Evolutionary conservation across 1,140 invertebrate genomes (phyloP).

Genomic region (Drosophila sturtevanti): DNA sequence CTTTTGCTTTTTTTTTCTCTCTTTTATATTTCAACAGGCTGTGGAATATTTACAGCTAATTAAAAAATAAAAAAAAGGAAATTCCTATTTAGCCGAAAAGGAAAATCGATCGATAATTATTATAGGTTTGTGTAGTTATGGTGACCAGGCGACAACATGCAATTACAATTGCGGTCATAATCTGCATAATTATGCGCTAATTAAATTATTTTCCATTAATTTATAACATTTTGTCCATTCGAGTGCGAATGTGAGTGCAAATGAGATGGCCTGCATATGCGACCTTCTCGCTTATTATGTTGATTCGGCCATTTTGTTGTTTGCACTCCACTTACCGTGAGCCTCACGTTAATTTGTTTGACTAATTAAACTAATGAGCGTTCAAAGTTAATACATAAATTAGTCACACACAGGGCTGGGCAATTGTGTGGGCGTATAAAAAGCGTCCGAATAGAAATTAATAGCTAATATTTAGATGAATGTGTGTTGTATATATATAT

Average conservation of each 20-base stretch:
- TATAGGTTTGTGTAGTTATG: constrained; percentile 38
- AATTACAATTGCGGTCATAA: constrained; percentile 73
- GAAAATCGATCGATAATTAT: constrained; percentile 53
- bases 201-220: constrained; percentile 79
- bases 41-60: constrained; percentile 71
- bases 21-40: constrained; percentile 52
- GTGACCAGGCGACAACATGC: constrained; percentile 66
- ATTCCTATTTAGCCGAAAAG: constrained; percentile 4
- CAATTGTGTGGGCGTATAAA: too few species aligned
- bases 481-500: background rate
- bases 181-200: constrained; percentile 79
- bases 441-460: background rate
- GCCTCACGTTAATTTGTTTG: constrained; percentile 82
- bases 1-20: background rate
- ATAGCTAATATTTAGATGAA: background rate
- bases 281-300: constrained; percentile 36
- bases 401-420: constrained; percentile 46
- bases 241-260: constrained; percentile 34
- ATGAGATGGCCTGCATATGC: constrained; percentile 34
- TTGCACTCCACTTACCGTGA: constrained; percentile 71
- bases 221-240: constrained; percentile 40
- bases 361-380: constrained; percentile 83
- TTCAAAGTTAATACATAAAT: constrained; percentile 83
- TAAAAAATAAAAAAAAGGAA: constrained; percentile 67
- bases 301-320: constrained; percentile 78